Conservation (phyloP, 2,888 invertebrate species). For the Ectemnius continuus region DNA sequence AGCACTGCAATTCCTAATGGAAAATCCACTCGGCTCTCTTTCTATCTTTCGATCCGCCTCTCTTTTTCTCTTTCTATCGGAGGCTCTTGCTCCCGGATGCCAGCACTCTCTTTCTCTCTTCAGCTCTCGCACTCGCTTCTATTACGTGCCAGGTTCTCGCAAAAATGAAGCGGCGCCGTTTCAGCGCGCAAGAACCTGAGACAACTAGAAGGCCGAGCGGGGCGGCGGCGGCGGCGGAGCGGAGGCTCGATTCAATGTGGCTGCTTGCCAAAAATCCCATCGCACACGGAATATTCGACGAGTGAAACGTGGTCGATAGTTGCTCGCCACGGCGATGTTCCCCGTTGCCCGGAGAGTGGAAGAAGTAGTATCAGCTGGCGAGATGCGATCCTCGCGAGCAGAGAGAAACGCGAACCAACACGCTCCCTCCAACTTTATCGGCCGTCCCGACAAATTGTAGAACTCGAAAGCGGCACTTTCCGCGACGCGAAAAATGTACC, state of each 20-base stretch:
- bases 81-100: neutral
- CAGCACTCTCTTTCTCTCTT: neutral
- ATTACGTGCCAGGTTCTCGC: neutral
- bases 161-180: neutral
- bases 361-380: slow-evolving; percentile 4
- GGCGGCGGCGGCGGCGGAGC: neutral
- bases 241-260: slow-evolving; percentile 23
- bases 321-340: slow-evolving; percentile 8
- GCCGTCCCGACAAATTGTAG: too few relatives aligned
- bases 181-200: slow-evolving; percentile 18
- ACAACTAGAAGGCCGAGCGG: slow-evolving; percentile 7
- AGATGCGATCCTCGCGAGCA: neutral
- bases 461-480: too few relatives aligned
- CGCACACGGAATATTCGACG: slow-evolving; percentile 49
- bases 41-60: too few relatives aligned
- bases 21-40: slow-evolving; percentile 25
- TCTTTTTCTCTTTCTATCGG: neutral
- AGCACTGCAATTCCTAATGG: slow-evolving; percentile 24
- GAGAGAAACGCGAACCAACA: too few relatives aligned
- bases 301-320: slow-evolving; percentile 23
- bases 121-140: neutral
- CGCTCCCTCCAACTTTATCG: too few relatives aligned
- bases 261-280: slow-evolving; percentile 51
- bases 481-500: too few relatives aligned
- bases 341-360: neutral